A percentile compares a stretch with the other conserved stretches of the same genome.
These are phyloP conservation scores for Drosophila repleta DNA, from an alignment of 1,140 invertebrate genomes.

Conservation along the genomic window DNA sequence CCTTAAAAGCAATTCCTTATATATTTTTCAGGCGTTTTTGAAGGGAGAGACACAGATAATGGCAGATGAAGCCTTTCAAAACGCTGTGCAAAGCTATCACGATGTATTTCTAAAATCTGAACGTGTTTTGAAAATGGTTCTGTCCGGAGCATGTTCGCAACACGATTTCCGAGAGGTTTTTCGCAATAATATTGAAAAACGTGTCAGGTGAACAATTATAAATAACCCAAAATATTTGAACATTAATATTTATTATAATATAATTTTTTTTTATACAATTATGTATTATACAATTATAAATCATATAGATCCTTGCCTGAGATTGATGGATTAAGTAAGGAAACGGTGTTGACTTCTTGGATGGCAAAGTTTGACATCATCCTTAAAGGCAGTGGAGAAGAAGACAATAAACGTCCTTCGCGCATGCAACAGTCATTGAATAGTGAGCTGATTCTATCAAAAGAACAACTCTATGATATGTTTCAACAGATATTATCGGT, in stretches of 20 bases:
- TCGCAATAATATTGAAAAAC: conserved; percentile 98
- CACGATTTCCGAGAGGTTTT: conserved; percentile 99
- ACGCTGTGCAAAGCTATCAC: conserved; percentile 98
- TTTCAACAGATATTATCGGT: conserved; percentile 99
- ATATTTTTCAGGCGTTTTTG: conserved; percentile 88
- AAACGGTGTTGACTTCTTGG: conserved; percentile 99
- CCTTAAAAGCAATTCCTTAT: conserved; percentile 12
- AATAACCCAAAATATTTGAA: not conserved
- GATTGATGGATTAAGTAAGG: conserved; percentile 99
- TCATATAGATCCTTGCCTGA: conserved; percentile 95
- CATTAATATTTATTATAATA: too few species aligned
- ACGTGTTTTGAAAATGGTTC: conserved; percentile 96
- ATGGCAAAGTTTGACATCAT: conserved; percentile 99
- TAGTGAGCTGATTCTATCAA: conserved; percentile 95
- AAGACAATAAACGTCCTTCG: conserved; percentile 93
- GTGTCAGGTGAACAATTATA: conserved; percentile 89
- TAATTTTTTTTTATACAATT: too few species aligned
- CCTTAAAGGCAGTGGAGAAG: conserved; percentile 94
- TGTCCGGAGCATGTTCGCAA: conserved; percentile 98
- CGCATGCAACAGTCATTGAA: conserved; percentile 94
- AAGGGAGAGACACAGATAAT: conserved; percentile 99
- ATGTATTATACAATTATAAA: too few species aligned
- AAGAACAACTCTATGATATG: conserved; percentile 99
- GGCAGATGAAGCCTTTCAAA: conserved; percentile 99
- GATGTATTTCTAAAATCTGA: conserved; percentile 99